Percentiles rank a stretch among this genome's conserved stretches.
phyloP scores from a whole-genome alignment of 2,113 vertebrate genomes.

The Madoqua kirkii region DNA sequence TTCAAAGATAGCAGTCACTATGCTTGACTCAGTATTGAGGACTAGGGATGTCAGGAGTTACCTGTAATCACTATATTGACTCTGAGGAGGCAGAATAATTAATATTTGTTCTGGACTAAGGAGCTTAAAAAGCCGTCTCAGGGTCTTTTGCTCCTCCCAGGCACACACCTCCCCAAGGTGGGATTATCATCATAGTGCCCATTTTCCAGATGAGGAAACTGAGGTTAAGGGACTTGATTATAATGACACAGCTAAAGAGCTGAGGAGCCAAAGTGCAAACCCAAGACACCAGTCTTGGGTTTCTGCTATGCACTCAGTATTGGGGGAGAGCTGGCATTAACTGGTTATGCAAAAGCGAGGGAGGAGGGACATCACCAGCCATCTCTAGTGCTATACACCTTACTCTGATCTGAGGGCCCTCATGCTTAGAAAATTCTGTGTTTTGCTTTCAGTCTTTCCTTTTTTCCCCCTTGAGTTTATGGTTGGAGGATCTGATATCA shows the following conservation, averaged over 20 bases:
- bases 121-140: neutral
- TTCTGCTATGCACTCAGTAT: neutral
- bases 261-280: neutral
- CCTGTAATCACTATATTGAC: neutral
- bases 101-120: neutral
- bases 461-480: neutral
- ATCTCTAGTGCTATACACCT: rapidly evolving
- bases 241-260: neutral
- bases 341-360: too few relatives aligned
- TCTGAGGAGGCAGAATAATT: neutral
- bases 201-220: neutral
- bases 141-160: neutral
- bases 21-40: neutral
- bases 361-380: neutral
- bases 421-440: neutral
- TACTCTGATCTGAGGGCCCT: neutral
- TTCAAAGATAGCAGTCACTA: neutral
- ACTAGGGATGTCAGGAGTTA: neutral
- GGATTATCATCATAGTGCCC: neutral
- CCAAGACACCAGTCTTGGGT: neutral
- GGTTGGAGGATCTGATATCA: neutral
- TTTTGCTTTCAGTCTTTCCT: neutral
- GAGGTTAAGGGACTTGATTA: neutral
- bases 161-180: neutral
- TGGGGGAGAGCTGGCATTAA: neutral